Evolutionary conservation across 2,888 invertebrate genomes (phyloP), one percentile per base, ranked within the genome.

Genomic region (Serrognathus titanus): DNA sequence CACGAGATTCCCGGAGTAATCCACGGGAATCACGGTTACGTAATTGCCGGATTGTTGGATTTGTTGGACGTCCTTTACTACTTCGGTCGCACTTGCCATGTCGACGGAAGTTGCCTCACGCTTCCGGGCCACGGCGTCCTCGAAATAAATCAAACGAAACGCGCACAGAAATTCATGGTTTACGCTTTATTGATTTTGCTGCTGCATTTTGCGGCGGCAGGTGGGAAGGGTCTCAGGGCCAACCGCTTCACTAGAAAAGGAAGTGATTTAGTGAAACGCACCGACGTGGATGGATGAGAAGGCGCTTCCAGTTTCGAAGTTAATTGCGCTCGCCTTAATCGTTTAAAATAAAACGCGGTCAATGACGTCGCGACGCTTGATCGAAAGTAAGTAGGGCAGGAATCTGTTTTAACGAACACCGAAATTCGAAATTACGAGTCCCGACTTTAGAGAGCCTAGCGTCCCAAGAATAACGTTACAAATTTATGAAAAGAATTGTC

Each of bases 1-100:
- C 16, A 62, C 60, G 31, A 72, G 63, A 57, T 65, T 69, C 35
- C 68, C 62, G 24, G 70, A 63, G 62, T 69, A 75, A 52, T 75
- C 74, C 5, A 74, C 68, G 47, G 73, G 71, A 51, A 72, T 70
- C 9, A 72, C 71, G 38, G 71, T 71, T 20, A 71, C 71, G 62
- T 71, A 73, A 59, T 71, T 71, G 16, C 37, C 57, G 57, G 24
- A 57, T 45, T 50, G 47, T 31, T 71, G 70, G 58, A 71, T 71
- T 45, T 50, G 47, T 31, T 71, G 70, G 58, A 71, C 71, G 45
- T 60, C 66, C 39, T 71, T 71, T 57, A 65, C 69, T 16, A 46
- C 55, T 48, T 66, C 65, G 6, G 53, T 39, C 37, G 57, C 57
- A 46, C 51, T 51, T 11, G 51, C 51, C 54, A 58, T 53, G 31